Percentiles rank a stretch among this genome's conserved stretches.
These are phyloP conservation scores for Campoletis sonorensis DNA, from an alignment of 1,140 invertebrate species.

Conservation along the genomic window DNA sequence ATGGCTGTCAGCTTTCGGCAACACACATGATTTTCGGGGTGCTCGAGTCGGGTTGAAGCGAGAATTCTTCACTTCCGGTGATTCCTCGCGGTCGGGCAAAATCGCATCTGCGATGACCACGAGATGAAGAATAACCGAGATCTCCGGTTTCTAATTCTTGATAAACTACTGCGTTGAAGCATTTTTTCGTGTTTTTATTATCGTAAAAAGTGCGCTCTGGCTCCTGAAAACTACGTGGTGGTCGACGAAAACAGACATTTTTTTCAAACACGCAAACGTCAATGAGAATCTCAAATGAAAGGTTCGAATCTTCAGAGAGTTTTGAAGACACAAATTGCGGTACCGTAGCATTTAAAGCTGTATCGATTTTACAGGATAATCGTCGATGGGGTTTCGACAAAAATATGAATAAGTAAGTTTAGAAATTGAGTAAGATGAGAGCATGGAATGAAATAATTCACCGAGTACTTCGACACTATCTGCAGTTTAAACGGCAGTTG, in stretches of 20 bases:
- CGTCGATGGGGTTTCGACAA: background rate
- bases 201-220: conserved; percentile 10
- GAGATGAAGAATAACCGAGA: background rate
- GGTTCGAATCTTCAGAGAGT: background rate
- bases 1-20: background rate
- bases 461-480: background rate
- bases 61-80: background rate
- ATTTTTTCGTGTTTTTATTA: background rate
- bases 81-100: conserved; percentile 11
- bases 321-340: background rate
- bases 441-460: background rate
- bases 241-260: background rate
- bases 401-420: background rate
- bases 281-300: background rate
- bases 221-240: background rate
- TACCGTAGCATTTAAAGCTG: background rate
- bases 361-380: background rate
- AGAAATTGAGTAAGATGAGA: background rate
- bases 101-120: conserved; percentile 29
- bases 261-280: background rate
- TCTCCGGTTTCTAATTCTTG: background rate
- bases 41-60: conserved; percentile 1
- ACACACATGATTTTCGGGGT: background rate
- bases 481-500: background rate
- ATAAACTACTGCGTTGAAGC: conserved; percentile 17